A percentile compares a stretch with the other conserved stretches of the same genome.
Conservation (phyloP, 2,113 vertebrate species). For the Conger conger region DNA sequence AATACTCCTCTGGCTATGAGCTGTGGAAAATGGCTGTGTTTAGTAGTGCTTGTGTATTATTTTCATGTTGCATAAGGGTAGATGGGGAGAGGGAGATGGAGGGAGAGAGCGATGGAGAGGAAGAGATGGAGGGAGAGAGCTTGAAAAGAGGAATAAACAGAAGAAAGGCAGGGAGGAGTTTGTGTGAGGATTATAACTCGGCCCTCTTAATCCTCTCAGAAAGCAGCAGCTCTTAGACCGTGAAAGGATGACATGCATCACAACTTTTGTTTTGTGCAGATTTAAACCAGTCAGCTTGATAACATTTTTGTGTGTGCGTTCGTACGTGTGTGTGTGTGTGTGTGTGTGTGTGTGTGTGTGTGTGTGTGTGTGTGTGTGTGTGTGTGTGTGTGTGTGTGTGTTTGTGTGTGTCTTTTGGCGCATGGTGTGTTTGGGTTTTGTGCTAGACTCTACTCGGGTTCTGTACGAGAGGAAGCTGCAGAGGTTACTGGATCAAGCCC, state of each 20-base stretch:
- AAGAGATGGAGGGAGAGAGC: background rate
- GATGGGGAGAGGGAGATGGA: background rate
- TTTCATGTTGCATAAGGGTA: background rate
- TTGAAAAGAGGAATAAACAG: background rate
- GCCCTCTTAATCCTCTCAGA: background rate
- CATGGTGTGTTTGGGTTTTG: slow-evolving; percentile 22
- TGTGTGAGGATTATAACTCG: background rate
- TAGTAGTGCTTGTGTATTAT: background rate
- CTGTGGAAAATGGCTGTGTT: background rate
- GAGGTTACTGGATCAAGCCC: slow-evolving; percentile 55
- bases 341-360: too few relatives aligned
- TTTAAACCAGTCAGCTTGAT: background rate
- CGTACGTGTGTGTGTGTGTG: too few relatives aligned
- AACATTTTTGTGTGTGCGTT: background rate
- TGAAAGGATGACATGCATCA: background rate
- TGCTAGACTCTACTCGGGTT: slow-evolving; percentile 74
- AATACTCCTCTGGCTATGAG: too few relatives aligned
- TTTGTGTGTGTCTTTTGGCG: background rate
- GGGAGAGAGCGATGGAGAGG: too few relatives aligned
- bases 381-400: background rate
- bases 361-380: too few relatives aligned
- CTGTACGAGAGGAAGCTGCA: slow-evolving; percentile 77
- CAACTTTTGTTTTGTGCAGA: background rate
- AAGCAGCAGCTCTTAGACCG: background rate
- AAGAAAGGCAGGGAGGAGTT: background rate